Evolutionary conservation across 2,888 invertebrate species (phyloP), one percentile per base, ranked within the genome.

Genomic region (Campaea margaritaria): DNA sequence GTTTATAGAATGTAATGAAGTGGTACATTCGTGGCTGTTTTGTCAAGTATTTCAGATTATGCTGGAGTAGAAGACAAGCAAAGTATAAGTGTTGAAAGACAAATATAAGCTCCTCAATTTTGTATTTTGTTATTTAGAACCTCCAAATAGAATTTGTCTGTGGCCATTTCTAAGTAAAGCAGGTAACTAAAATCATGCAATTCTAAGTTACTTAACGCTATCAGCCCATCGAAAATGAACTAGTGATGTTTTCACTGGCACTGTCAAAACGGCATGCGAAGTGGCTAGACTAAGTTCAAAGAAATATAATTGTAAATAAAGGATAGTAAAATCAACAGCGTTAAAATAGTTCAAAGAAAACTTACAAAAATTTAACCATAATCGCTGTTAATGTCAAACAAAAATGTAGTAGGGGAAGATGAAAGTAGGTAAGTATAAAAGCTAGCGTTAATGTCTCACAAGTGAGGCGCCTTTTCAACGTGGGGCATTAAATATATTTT

Each of bases 401-500:
- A 77, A 68, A 66, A 66, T 58, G 62, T 63, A 62, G 71, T 65
- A 70, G 67, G 72, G n/a, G 62, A 70, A 73, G 67, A 74, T 76
- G 73, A 72, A 67, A 65, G 58, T 60, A 63, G 44, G 58, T 60
- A 63, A 41, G 58, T 65, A 58, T 48, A 59, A 52, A 85, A 89
- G 89, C 88, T 82, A 84, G 85, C 83, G 76, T 83, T 61, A 81
- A 79, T 85, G 91, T 91, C 86, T 89, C 91, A 92, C 91, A 92
- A 92, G 91, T 92, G 91, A 91, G 91, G 92, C 91, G 91, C 91
- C 91, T 88, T 89, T 80, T 82, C 66, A 76, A 79, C 73, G 79
- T 73, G 79, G 76, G 76, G 76, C 76, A 79, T 75, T 76, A 83
- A 69, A 81, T 67, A 79, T 73, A 78, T 76, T 82, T 75, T 75